Base-by-base conservation (phyloP, 2,797 vertebrate genomes). In the Acanthis flammea region DNA sequence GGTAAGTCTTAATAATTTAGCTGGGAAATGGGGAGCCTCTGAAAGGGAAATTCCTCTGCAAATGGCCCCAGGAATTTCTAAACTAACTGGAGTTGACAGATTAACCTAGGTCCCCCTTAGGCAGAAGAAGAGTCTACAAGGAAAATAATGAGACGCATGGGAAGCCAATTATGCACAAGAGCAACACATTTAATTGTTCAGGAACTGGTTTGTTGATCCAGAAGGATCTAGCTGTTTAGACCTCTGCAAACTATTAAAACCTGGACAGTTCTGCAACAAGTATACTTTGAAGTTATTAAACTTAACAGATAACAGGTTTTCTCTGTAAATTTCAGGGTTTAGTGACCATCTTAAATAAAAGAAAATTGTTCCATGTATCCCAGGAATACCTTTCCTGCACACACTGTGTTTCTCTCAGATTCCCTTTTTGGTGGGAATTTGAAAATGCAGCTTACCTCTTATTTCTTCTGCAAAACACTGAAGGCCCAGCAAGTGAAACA, bases 1-100 rank as follows among this genome's bases (percentile, higher is more conserved):
- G 22, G 55, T 67, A 76, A 44, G n/a, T 54, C 61, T 63, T 63
- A 67, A 66, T 58, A 88, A 89, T 57, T 94, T 91, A 79, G 71
- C 53, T 42, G 51, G 77, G 74, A 93, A 95, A 81, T 7, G 3
- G 21, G 37, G 61, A 92, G 35, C 72, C 65, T 80, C 85, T 74
- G 35, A 86, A 94, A 57, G 75, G 71, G 57, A 94, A 96, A 96
- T 96, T 94, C 87, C 95, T 92, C 85, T 90, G 68, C 60, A 94
- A 91, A 94, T 25, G 65, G 89, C 86, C 81, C 76, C 81, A 79
- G 81, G 91, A 96, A 90, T 86, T 92, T 94, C 71, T 92, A 92
- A 87, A 81, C 74, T 94, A 96, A 96, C 88, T 92, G 86, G 78
- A 94, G 81, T 14, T 96, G 96, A 96, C 95, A 96, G 94, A 94